These are phyloP conservation scores for Ariolimax columbianus DNA, from an alignment of 2,888 invertebrate genomes.

Conservation along the genomic window DNA sequence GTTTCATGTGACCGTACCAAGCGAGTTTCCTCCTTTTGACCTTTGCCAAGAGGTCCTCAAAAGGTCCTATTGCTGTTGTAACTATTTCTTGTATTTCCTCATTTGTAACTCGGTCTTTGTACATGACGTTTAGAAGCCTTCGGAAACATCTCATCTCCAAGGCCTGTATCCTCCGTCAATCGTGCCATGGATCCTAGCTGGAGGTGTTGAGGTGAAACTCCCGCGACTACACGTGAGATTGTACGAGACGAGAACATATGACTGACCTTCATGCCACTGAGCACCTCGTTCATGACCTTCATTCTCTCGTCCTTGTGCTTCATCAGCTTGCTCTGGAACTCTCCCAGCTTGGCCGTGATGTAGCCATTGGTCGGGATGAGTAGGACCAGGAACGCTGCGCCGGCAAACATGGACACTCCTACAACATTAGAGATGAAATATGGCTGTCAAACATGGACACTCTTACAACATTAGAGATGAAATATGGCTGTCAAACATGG, in stretches of 20 bases:
- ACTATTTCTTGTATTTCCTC: too few species aligned
- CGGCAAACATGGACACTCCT: constrained; percentile 51
- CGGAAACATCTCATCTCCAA: too few species aligned
- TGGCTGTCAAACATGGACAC: not conserved
- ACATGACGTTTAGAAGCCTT: too few species aligned
- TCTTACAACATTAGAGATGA: not conserved
- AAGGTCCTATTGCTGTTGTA: too few species aligned
- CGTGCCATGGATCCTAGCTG: too few species aligned
- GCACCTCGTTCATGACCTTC: constrained; percentile 72
- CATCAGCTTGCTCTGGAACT: constrained; percentile 70
- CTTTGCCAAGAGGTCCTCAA: too few species aligned
- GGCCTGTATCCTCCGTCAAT: too few species aligned
- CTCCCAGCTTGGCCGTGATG: constrained; percentile 69
- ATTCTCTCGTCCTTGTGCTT: constrained; percentile 71
- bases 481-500: not conserved
- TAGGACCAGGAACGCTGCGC: constrained; percentile 87
- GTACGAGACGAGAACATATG: not conserved
- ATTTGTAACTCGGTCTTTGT: too few species aligned
- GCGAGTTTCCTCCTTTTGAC: too few species aligned
- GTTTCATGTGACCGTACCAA: too few species aligned
- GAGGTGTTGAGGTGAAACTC: too few species aligned
- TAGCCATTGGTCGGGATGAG: constrained; percentile 83
- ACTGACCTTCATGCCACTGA: constrained; percentile 74
- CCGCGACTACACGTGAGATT: too few species aligned
- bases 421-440: not conserved